These are phyloP conservation scores for Leptopilina myrica DNA, from an alignment of 2,888 invertebrate species.

Conservation along the genomic window DNA sequence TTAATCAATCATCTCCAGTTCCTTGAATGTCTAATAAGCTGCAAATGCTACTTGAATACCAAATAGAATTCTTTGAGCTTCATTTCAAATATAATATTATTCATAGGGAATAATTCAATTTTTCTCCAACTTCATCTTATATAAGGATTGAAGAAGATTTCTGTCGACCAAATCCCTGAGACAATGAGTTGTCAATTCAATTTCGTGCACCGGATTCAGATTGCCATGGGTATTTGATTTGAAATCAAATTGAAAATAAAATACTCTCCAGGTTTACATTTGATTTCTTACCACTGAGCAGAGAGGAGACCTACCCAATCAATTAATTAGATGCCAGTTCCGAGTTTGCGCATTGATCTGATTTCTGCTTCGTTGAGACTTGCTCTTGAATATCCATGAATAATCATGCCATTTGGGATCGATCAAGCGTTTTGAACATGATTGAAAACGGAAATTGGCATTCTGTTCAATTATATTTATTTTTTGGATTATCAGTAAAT, in stretches of 20 bases:
- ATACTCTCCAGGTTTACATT: neutral
- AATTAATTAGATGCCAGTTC: slow-evolving; percentile 65
- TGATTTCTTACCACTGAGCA: slow-evolving; percentile 45
- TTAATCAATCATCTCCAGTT: too few relatives aligned
- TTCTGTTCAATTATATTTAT: slow-evolving; percentile 16
- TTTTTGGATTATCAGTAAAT: neutral
- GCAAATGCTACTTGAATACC: neutral
- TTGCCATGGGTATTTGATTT: slow-evolving; percentile 6
- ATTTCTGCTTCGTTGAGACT: slow-evolving; percentile 61
- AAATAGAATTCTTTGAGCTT: neutral
- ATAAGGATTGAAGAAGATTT: neutral
- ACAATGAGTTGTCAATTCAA: neutral
- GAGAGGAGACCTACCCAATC: slow-evolving; percentile 61
- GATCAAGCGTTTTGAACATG: slow-evolving; percentile 53
- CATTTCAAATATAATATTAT: neutral
- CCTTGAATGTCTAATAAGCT: neutral
- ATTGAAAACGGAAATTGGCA: slow-evolving; percentile 31
- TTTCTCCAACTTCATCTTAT: neutral
- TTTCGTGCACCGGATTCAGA: neutral
- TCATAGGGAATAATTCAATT: neutral
- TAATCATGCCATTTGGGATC: slow-evolving; percentile 63
- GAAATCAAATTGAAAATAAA: slow-evolving; percentile 25
- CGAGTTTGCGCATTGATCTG: slow-evolving; percentile 62
- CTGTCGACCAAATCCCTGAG: neutral
- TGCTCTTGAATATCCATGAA: slow-evolving; percentile 66